Evolutionary conservation across 2,888 invertebrate genomes (phyloP), one percentile per base, ranked within the genome.

Genomic region (Dolomedes plantarius): DNA sequence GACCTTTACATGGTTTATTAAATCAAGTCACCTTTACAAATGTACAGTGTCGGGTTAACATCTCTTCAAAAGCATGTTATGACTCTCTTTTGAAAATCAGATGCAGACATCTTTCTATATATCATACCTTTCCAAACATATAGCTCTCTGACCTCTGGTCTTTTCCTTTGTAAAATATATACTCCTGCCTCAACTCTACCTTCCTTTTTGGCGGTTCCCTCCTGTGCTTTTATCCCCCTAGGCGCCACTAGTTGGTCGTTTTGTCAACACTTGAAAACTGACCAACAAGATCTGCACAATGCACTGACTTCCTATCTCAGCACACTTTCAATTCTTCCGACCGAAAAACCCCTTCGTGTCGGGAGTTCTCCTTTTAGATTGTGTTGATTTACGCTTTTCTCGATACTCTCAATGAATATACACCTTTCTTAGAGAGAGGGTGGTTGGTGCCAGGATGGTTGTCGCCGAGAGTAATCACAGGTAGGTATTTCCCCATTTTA

Each of bases 51-150:
- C 56, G 23, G 23, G 23, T 56, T 56, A 56, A 19, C 56, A 19
- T 56, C 23, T 56, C 56, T 23, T 56, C 56, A 56, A 56, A 23
- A 56, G 56, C 46, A 46, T 46, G 46, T 46, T 46, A 46, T 46
- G 46, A 46, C 56, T 23, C 19, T 23, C 23, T 5, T 56, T 19
- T 3, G 1, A n/a, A 56, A 2, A 23, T 23, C 23, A 11, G 23
- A 56, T 13, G 56, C 56, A 56, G 56, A 11, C 23, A 23, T 16
- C 56, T 23, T 56, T 19, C 56, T 19, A 23, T 56, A 56, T 6
- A 19, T 11, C 2, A 56, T 56, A 56, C 56, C 19, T 7, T 23
- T 23, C 11, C 7, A 23, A 56, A 56, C 56, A 23, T 56, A 56
- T 23, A 56, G 56, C 56, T 23, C 23, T 56, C 3, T 56, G 56